Evolutionary conservation across 2,113 vertebrate genomes (phyloP).

Genomic region (Bubo blakistoni): DNA sequence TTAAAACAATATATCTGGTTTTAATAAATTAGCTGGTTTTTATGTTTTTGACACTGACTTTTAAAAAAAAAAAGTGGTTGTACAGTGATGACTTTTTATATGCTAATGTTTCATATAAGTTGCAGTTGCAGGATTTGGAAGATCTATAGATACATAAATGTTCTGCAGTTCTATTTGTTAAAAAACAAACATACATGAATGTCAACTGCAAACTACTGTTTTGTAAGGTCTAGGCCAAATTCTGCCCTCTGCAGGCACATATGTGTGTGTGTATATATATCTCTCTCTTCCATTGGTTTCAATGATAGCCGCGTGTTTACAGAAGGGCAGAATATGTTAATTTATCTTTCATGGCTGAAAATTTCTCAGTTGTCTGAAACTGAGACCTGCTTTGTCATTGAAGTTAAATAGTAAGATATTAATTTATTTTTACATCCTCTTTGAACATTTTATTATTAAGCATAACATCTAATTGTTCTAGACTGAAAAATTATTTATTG

Average conservation of each 20-base stretch:
- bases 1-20: background rate
- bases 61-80: background rate
- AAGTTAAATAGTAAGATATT: conserved; percentile 17
- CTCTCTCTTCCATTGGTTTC: background rate
- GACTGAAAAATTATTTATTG: conserved; percentile 27
- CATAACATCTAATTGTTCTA: conserved; percentile 34
- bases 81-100: conserved; percentile 42
- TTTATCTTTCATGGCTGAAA: conserved; percentile 5
- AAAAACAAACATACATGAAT: background rate
- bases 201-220: background rate
- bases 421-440: conserved; percentile 51
- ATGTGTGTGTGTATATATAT: background rate
- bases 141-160: background rate
- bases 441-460: conserved; percentile 47
- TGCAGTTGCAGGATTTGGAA: background rate
- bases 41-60: conserved; percentile 16
- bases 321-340: background rate
- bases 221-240: background rate
- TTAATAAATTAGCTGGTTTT: background rate
- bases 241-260: background rate
- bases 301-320: background rate
- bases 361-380: background rate
- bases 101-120: background rate
- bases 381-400: conserved; percentile 5
- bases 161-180: background rate